phyloP scores from a whole-genome alignment of 2,888 invertebrate species.

The Sisyra terminalis region DNA sequence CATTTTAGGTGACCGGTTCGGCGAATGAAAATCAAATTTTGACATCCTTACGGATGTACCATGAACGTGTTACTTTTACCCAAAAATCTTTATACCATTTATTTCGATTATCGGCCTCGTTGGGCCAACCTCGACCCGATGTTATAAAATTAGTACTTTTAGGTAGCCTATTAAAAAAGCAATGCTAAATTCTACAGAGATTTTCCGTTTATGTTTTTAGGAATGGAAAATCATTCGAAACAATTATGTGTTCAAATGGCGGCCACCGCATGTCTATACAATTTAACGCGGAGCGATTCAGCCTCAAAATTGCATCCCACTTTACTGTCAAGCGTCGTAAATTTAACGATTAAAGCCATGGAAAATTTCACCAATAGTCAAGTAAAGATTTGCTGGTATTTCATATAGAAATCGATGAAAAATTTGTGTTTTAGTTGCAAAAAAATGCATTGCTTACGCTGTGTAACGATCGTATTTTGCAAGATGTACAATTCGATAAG shows the following conservation, averaged over 20 bases:
- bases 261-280: slow-evolving; percentile 58
- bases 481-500: slow-evolving; percentile 47
- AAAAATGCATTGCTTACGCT: slow-evolving; percentile 56
- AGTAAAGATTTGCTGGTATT: slow-evolving; percentile 16
- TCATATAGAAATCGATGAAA: not conserved
- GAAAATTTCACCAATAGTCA: slow-evolving; percentile 46
- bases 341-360: slow-evolving; percentile 49
- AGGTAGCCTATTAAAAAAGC: slow-evolving; percentile 19
- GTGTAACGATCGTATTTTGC: slow-evolving; percentile 60
- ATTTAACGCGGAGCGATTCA: slow-evolving; percentile 47
- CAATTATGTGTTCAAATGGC: slow-evolving; percentile 54
- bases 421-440: slow-evolving; percentile 31
- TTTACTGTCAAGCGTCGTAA: slow-evolving; percentile 41
- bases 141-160: slow-evolving; percentile 40
- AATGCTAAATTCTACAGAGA: no score
- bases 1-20: slow-evolving; percentile 32
- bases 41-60: slow-evolving; percentile 39
- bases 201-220: slow-evolving; percentile 8
- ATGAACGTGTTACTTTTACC: slow-evolving; percentile 37
- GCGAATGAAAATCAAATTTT: slow-evolving; percentile 37
- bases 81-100: slow-evolving; percentile 50
- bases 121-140: slow-evolving; percentile 37
- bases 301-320: slow-evolving; percentile 45
- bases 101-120: slow-evolving; percentile 28
- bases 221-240: slow-evolving; percentile 31